Base-by-base conservation (phyloP, 2,113 vertebrate genomes). In the Bos javanicus region DNA sequence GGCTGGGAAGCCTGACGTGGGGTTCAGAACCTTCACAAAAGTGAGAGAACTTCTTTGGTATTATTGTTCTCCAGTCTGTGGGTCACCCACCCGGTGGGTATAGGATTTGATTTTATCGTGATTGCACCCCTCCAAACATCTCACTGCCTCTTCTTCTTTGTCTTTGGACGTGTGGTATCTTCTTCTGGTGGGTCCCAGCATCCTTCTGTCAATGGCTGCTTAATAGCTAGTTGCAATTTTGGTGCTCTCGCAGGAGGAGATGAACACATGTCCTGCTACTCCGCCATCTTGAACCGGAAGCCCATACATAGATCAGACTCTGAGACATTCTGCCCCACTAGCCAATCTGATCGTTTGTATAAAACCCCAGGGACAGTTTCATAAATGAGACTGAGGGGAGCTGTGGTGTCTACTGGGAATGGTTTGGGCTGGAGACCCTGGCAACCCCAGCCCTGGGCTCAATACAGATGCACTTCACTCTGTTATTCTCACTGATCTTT, bases 271-370 rank as follows among this genome's bases (percentile, higher is more conserved):
- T 7, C 71, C 71, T 76, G 26, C 14, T 3, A 30, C 14, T 30
- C 71, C 0, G 0, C 21, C 36, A 2, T 26, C n/a, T 12, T 71
- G n/a, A 71, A 71, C n/a, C 2, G 0, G 74, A 26, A 48, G 76
- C 14, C 14, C 26, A 80, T 7, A 4, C 14, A 33, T 15, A 52
- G 16, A 23, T n/a, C 2, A 30, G 56, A 12, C 28, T 19, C 76
- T 48, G 39, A 52, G 39, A 26, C 5, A 6, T 60, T 59, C 50
- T 91, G 6, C 26, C 36, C 13, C 39, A 60, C 14, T 25, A 8
- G 46, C 52, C 26, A 26, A 50, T 43, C 11, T 7, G 30, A 54
- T 21, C 30, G 21, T 30, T 52, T 13, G 13, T 67, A 46, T 48
- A 46, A 84, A 46, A 5, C n/a, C 14, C 6, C 5, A 52, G 81